Evolutionary conservation across 1,140 invertebrate species (phyloP).

Genomic region (Hirudo medicinalis): DNA sequence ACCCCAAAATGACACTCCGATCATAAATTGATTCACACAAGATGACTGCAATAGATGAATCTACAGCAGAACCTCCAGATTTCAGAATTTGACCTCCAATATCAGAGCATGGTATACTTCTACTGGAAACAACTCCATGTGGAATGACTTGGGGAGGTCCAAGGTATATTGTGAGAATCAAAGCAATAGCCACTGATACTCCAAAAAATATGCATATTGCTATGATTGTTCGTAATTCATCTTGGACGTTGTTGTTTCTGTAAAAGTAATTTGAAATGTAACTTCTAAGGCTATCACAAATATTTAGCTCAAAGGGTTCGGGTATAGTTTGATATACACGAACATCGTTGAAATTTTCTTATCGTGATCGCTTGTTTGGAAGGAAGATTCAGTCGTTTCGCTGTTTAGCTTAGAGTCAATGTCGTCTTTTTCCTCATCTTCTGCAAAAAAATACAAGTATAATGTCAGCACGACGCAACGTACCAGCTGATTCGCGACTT

Average conservation of each 20-base stretch:
- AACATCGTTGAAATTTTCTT: too few species aligned
- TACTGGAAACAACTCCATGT: constrained; percentile 6
- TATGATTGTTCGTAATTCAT: constrained; percentile 7
- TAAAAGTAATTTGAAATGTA: neutral
- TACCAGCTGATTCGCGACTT: too few species aligned
- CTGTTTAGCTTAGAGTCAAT: too few species aligned
- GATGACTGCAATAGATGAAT: neutral
- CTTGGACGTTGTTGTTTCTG: neutral
- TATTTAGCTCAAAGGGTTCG: too few species aligned
- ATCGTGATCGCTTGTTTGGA: too few species aligned
- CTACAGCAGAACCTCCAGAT: neutral
- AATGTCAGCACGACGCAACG: too few species aligned
- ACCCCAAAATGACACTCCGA: too few species aligned
- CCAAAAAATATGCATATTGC: neutral
- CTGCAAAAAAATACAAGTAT: too few species aligned
- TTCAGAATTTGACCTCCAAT: neutral
- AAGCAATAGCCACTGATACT: constrained; percentile 1
- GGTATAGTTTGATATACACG: too few species aligned
- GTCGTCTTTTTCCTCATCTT: too few species aligned
- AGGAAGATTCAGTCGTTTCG: too few species aligned
- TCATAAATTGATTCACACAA: neutral
- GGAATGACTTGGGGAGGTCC: neutral
- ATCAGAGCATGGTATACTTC: neutral
- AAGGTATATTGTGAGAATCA: constrained; percentile 4
- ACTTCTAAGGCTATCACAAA: too few species aligned